Evolutionary conservation across 2,888 invertebrate species (phyloP).

Genomic region (Drosophila conformis): DNA sequence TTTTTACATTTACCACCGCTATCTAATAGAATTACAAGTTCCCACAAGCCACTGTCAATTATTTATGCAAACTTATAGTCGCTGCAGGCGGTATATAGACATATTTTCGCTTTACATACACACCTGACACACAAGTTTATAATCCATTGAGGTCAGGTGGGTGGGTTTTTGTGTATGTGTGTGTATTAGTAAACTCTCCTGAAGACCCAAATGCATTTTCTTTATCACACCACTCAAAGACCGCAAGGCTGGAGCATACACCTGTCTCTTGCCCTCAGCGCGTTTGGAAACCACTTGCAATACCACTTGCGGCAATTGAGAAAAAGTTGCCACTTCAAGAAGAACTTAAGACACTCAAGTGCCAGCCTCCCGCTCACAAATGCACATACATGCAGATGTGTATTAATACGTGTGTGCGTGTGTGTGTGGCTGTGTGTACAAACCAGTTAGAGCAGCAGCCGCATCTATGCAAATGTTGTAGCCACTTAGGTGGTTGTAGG

Average conservation of each 20-base stretch:
- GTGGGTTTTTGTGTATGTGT: slow-evolving; percentile 1
- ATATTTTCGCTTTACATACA: slow-evolving; percentile 63
- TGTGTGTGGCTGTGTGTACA: slow-evolving; percentile 21
- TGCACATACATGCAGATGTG: neutral
- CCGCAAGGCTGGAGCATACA: slow-evolving; percentile 24
- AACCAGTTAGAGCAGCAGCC: slow-evolving; percentile 46
- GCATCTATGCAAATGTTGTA: slow-evolving; percentile 40
- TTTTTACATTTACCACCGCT: neutral
- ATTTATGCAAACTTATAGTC: slow-evolving; percentile 35
- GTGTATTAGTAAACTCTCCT: slow-evolving; percentile 25
- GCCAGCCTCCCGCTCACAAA: slow-evolving; percentile 46
- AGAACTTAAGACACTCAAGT: slow-evolving; percentile 76
- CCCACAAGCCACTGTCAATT: slow-evolving; percentile 34
- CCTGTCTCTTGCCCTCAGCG: slow-evolving; percentile 44
- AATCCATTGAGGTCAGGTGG: slow-evolving; percentile 65
- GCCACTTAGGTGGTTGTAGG: slow-evolving; percentile 46
- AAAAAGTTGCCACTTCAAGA: slow-evolving; percentile 74
- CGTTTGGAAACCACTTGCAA: slow-evolving; percentile 65
- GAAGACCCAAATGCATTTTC: slow-evolving; percentile 65
- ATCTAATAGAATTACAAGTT: slow-evolving; percentile 10
- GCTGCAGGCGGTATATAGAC: slow-evolving; percentile 24
- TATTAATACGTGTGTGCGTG: slow-evolving; percentile 6
- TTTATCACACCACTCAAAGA: slow-evolving; percentile 59
- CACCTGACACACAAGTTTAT: slow-evolving; percentile 43
- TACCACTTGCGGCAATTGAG: slow-evolving; percentile 74